Percentiles rank a stretch among this genome's conserved stretches.
phyloP scores from a whole-genome alignment of 64 coral and sea anemone genomes.

The Actinia tenebrosa region DNA sequence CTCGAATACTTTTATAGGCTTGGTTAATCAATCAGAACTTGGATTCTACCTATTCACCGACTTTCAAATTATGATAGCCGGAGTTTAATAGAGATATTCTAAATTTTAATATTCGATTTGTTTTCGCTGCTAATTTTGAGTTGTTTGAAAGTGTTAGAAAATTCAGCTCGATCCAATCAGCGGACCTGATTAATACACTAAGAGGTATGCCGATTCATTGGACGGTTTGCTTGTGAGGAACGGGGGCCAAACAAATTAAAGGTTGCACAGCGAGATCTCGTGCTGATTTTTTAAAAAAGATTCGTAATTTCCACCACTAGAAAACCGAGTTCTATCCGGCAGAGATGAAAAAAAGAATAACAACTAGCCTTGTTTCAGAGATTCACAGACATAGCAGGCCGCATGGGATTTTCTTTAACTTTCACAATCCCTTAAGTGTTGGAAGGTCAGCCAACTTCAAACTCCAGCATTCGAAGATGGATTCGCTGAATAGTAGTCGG shows the following conservation, averaged over 20 bases:
- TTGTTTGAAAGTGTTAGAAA: neutral
- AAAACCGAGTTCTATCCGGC: neutral
- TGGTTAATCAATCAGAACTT: neutral
- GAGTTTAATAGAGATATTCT: neutral
- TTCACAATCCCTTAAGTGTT: neutral
- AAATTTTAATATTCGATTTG: neutral
- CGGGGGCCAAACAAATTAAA: neutral
- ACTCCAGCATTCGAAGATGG: neutral
- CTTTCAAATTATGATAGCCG: neutral
- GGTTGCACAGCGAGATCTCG: neutral
- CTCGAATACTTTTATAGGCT: neutral
- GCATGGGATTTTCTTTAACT: slow-evolving; percentile 6
- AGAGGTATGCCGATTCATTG: neutral
- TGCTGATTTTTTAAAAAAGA: neutral
- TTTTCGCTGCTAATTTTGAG: neutral
- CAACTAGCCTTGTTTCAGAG: neutral
- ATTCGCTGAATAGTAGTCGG: neutral
- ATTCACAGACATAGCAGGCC: neutral
- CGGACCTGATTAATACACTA: too few relatives aligned
- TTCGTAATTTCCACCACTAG: neutral
- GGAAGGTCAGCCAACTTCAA: slow-evolving; percentile 14
- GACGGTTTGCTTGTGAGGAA: neutral
- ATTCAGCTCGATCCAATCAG: neutral
- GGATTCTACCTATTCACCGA: neutral
- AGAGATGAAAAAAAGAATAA: neutral